phyloP scores from a whole-genome alignment of 2,113 vertebrate genomes.

The Melanocharis versteri region DNA sequence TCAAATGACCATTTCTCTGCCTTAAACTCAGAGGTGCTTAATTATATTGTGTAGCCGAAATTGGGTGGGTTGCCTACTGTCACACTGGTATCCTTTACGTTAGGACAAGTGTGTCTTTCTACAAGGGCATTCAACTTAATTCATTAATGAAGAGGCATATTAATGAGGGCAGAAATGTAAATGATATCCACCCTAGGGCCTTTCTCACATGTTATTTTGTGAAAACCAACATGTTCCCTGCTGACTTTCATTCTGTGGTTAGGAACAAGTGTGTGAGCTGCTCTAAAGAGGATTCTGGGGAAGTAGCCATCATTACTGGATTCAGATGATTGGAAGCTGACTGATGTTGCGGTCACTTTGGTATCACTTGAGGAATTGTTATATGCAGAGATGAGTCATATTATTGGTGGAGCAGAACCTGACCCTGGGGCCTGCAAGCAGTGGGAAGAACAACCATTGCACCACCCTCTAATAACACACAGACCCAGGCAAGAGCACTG shows the following conservation, averaged over 20 bases:
- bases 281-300: constrained; percentile 24
- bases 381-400: constrained; percentile 61
- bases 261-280: constrained; percentile 36
- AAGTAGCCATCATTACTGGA: constrained; percentile 34
- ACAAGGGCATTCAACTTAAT: not conserved
- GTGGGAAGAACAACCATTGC: constrained; percentile 43
- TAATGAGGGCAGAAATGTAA: not conserved
- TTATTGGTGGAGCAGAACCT: constrained; percentile 59
- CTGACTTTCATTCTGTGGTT: constrained; percentile 19
- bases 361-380: constrained; percentile 62
- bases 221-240: not conserved
- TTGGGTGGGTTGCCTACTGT: not conserved
- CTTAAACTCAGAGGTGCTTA: not conserved
- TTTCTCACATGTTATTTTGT: not conserved
- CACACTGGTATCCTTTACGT: not conserved
- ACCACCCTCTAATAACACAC: constrained; percentile 66
- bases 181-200: not conserved
- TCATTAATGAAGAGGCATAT: not conserved
- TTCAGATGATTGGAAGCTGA: constrained; percentile 41
- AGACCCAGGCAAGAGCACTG: constrained; percentile 16
- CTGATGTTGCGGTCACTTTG: constrained; percentile 44
- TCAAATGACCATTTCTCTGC: not conserved
- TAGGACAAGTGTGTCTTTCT: not conserved
- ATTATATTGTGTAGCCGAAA: not conserved
- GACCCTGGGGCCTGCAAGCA: constrained; percentile 48